Evolutionary conservation across 1,140 invertebrate species (phyloP), one percentile per base, ranked within the genome.

Genomic region (Apolygus lucorum): DNA sequence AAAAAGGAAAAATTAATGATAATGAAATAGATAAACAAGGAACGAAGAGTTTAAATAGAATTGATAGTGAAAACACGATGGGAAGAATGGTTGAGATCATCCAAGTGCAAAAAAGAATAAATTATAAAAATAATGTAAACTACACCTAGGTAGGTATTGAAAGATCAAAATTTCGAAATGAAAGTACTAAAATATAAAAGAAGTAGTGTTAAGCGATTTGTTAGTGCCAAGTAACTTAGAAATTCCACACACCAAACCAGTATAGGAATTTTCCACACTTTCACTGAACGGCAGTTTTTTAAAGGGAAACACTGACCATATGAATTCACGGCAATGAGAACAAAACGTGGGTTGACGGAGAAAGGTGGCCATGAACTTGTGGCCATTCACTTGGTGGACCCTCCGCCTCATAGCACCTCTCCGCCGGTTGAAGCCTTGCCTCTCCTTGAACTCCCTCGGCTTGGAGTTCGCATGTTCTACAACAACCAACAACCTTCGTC

Each of bases 331-430:
- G 82, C 96, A 98, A 82, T 97, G 92, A 76, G 93, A 96, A 85
- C 96, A 99, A 82, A 99, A 99, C 74, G 97, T 99, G 70, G 97
- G 97, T 82, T 99, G 98, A 64, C 94, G 87, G 72, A 99, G 87
- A 80, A 97, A 98, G 67, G 97, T 98, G 67, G 97, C 96, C 97
- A 99, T 99, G 81, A 99, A 99, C 83, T 99, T 99, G 84, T 99
- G 96, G 64, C 95, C 95, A 81, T 98, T 96, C 73, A 98, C 90
- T 83, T 96, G 95, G 81, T 98, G 95, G 68, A 98, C 92, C 71
- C 94, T 85, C 62, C 95, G 84, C 68, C 95, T 86, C 91, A 98
- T 95, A 67, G 96, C 96, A 72, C 94, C 94, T 63, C 95, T 88
- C 62, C 95, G 86, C 72, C 92, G 84, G 80, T 95, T 93, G 80